These are phyloP conservation scores for Phataginus tetradactyla DNA, from an alignment of 2,797 vertebrate species.

Conservation along the genomic window DNA sequence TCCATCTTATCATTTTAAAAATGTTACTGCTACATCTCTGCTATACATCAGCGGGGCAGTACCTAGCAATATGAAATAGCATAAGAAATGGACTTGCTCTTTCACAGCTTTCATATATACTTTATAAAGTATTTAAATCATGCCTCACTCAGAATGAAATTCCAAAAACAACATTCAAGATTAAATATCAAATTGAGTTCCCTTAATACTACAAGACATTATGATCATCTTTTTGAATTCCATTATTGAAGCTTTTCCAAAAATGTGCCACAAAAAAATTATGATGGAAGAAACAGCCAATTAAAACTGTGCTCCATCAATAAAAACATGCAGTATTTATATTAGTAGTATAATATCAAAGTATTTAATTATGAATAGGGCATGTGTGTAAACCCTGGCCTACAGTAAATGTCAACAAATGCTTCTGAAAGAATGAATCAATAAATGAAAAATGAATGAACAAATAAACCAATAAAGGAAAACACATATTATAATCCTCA, in stretches of 20 bases:
- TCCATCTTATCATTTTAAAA: not conserved
- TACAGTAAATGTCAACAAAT: conserved; percentile 16
- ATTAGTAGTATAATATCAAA: not conserved
- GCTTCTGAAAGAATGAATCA: not conserved
- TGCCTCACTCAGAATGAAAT: conserved; percentile 17
- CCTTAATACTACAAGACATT: conserved; percentile 39
- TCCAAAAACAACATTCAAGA: not conserved
- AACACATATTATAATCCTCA: not conserved
- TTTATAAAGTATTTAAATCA: conserved; percentile 23
- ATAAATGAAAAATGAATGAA: conserved; percentile 1
- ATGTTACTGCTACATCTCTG: not conserved
- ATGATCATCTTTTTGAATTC: not conserved
- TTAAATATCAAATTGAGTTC: not conserved
- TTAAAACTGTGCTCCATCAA: conserved; percentile 35
- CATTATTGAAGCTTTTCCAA: not conserved
- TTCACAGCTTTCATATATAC: not conserved
- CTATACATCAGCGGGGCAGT: not conserved
- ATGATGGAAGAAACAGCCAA: not conserved
- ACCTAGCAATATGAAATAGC: not conserved
- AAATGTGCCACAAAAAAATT: not conserved
- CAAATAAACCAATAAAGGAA: not conserved
- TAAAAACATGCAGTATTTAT: not conserved
- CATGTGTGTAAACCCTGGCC: not conserved
- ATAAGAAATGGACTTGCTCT: not conserved
- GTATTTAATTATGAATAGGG: not conserved